Percentiles rank a stretch among this genome's conserved stretches.
Evolutionary conservation across 2,113 vertebrate species (phyloP).

Genomic region (Orthonyx spaldingii): DNA sequence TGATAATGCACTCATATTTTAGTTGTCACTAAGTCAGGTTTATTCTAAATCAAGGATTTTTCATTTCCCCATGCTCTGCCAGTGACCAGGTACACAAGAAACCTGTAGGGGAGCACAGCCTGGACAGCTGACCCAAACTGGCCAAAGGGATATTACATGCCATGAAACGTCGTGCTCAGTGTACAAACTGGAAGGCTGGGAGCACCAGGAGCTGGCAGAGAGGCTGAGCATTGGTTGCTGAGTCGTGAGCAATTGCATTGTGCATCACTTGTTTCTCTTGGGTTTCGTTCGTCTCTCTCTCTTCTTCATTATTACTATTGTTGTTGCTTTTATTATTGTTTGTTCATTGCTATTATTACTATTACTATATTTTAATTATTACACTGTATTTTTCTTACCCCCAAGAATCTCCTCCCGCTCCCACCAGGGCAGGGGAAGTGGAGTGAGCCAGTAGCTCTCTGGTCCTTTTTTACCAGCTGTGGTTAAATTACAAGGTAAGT

Average conservation of each 20-base stretch:
- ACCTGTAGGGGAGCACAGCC: accelerated
- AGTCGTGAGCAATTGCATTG: not conserved
- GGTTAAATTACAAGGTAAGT: not conserved
- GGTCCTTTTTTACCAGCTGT: not conserved
- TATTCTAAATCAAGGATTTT: not conserved
- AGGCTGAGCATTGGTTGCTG: not conserved
- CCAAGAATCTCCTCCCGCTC: not conserved
- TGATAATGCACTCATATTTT: not conserved
- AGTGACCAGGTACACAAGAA: not conserved
- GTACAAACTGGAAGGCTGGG: not conserved
- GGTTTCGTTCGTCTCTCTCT: not conserved
- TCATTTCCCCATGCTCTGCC: not conserved
- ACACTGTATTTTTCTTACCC: not conserved
- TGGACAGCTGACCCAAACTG: not conserved
- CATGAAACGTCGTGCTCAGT: not conserved
- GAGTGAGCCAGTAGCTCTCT: accelerated
- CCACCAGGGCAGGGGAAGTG: not conserved
- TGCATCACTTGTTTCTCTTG: not conserved
- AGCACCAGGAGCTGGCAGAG: not conserved
- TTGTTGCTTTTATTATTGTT: not conserved
- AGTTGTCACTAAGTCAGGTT: not conserved
- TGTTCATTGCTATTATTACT: not conserved
- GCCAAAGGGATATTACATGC: not conserved
- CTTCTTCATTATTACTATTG: not conserved
- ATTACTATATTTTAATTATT: not conserved